Evolutionary conservation across 2,113 vertebrate genomes (phyloP), one percentile per base, ranked within the genome.

Genomic region (Anas platyrhynchos): DNA sequence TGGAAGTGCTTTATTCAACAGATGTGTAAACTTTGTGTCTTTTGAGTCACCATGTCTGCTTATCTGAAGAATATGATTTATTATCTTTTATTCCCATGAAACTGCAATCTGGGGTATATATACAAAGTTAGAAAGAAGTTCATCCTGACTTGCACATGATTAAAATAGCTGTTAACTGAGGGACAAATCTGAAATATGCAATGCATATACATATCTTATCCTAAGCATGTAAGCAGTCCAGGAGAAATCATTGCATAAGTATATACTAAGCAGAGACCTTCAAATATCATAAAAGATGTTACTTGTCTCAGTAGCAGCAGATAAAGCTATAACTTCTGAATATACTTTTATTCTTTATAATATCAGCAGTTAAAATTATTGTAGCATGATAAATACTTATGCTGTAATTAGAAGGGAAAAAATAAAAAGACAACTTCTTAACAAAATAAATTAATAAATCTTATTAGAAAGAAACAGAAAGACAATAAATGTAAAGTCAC

Each of bases 1-100:
- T 95, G 77, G 80, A 94, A 96, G 66, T 74, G 27, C 32, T 96
- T 97, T 87, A 93, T 84, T 46, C 77, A 93, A n/a, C 94, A 95
- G 77, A 96, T 96, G 91, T 83, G 55, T 69, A 96, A 94, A 86
- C 50, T 84, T 86, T 83, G 22, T 69, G 44, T 76, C 71, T 87
- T 91, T 96, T 69, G 29, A 87, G 50, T 65, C 41, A 48, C 69
- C 50, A 29, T 93, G 85, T 79, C 74, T 91, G 41, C 77, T 95
- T 93, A 94, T 94, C 71, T 91, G 66, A 85, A 79, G 36, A 91
- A 50, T 26, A 73, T 27, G 5, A 69, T 86, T 78, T 93, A 81
- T 61, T 86, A 11, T 75, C 32, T 75, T 96, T 83, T 83, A 79
- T 89, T 93, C 59, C 21, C 36, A 27, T 83, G 44, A 82, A 88